Base-by-base conservation (phyloP, 2,113 vertebrate genomes). In the Ranitomeya imitator region DNA sequence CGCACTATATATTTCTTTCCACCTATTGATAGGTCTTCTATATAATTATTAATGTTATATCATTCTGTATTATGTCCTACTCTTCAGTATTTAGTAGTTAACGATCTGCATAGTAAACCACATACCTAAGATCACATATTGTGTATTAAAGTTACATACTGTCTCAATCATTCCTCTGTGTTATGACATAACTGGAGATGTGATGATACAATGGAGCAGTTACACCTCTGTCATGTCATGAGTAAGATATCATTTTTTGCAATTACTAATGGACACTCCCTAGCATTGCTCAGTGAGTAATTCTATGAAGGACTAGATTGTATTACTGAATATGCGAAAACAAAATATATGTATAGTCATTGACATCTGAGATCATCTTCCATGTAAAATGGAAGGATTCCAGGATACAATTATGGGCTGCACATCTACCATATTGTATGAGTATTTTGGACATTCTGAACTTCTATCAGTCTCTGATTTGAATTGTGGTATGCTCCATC, bases 201-300 rank as follows among this genome's bases (percentile, higher is more conserved):
- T 61, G 79, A 23, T 67, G 18, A 26, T 10, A 54, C 65, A 67
- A 54, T 71, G 82, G 51, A 16, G 55, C 8, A 2, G 81, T 51
- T 55, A 71, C 82, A 84, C 82, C 82, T 84, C 67, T 21, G 6
- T 69, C 6, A 83, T 76, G 73, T 76, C 9, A 76, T 76, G 18
- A 74, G 9, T 45, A 45, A 67, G 21, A 51, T 67, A 63, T 81
- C 79, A 61, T 61, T 31, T 61, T 60, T 81, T 26, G 45, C 63
- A 55, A 71, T 19, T 71, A 67, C 23, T 71, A 69, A 18, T 84
- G 21, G 45, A 67, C 63, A 67, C 82, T 84, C 82, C 82, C 82
- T 84, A 26, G 15, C 19, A 84, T 19, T 55, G 45, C 60, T 65
- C 21, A 69, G 21, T 69, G 82, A 84, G 31, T 84, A 71, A 84